Percentiles rank a stretch among this genome's conserved stretches.
These are phyloP conservation scores for Pempheris klunzingeri DNA, from an alignment of 2,797 vertebrate genomes.

Conservation along the genomic window DNA sequence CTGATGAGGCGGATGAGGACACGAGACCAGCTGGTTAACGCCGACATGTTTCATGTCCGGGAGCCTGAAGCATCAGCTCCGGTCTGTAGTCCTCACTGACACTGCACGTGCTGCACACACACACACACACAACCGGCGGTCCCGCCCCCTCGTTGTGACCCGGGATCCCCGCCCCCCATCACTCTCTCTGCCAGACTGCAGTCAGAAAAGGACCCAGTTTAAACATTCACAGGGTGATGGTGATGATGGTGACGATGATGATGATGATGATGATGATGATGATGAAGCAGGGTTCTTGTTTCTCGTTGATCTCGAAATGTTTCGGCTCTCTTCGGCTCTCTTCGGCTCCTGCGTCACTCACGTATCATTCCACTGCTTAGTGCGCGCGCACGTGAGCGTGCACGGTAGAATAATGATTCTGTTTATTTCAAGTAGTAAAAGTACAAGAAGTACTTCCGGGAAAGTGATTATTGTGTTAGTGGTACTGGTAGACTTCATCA, in stretches of 20 bases:
- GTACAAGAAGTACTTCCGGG: too few species aligned
- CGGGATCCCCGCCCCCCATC: constrained; percentile 25
- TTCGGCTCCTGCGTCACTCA: neutral
- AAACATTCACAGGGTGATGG: too few species aligned
- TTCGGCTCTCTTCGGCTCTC: neutral
- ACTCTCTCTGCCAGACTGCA: neutral
- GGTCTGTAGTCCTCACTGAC: neutral
- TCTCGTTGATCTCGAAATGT: neutral
- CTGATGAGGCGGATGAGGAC: too few species aligned
- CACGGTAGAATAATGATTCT: neutral
- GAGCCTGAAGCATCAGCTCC: neutral
- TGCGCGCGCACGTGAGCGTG: neutral
- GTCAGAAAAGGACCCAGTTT: neutral
- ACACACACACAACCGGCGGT: neutral
- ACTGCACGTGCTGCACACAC: neutral
- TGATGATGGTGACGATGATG: neutral
- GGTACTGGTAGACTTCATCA: too few species aligned
- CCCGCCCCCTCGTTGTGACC: constrained; percentile 16
- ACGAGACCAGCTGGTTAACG: too few species aligned
- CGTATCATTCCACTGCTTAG: neutral
- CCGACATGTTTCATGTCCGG: too few species aligned
- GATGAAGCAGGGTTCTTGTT: neutral
- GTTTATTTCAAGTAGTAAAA: neutral
- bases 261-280: neutral
- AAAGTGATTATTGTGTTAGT: too few species aligned